Evolutionary conservation across 2,797 vertebrate genomes (phyloP), one percentile per base, ranked within the genome.

Genomic region (Protosalanx chinensis): DNA sequence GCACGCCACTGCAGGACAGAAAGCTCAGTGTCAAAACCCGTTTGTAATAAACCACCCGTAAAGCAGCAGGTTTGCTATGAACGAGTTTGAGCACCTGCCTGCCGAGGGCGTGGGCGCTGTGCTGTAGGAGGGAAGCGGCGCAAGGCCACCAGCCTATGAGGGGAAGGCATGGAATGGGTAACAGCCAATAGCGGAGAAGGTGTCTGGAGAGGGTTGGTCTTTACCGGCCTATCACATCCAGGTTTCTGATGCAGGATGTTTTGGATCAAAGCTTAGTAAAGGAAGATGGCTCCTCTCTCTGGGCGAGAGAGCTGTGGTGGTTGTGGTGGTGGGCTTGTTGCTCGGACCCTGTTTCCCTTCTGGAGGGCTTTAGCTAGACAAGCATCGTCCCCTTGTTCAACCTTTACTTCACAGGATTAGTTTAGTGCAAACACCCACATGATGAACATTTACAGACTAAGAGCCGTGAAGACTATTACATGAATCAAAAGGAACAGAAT

Each of bases 21-120:
- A 59, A 23, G 88, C 88, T 90, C 92, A 83, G 79, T n/a, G 61
- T 71, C 49, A 72, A 90, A 91, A 90, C 87, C 81, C 87, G 91
- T 92, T 93, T 92, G 91, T 94, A 94, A 92, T 93, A 93, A 94
- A 94, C 92, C 92, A 87, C 84, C 91, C 85, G 73, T 93, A 89
- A 92, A 92, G 90, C 90, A 91, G 83, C 87, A 91, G 93, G 93
- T 94, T 94, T 94, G 92, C 88, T 93, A 93, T 91, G 92, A 93
- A 91, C 90, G 92, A 88, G 93, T 94, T 93, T 93, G 93, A 91
- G 92, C 89, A 16, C 87, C 85, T 78, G 77, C 89, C 91, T 92
- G 90, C 76, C 80, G 87, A 64, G 58, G 88, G 86, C 90, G 91
- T 91, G 91, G 78, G 84, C 79, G 84, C 64, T 82, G 88, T 82